Base-by-base conservation (phyloP, 2,113 vertebrate genomes). In the Nothoprocta perdicaria region DNA sequence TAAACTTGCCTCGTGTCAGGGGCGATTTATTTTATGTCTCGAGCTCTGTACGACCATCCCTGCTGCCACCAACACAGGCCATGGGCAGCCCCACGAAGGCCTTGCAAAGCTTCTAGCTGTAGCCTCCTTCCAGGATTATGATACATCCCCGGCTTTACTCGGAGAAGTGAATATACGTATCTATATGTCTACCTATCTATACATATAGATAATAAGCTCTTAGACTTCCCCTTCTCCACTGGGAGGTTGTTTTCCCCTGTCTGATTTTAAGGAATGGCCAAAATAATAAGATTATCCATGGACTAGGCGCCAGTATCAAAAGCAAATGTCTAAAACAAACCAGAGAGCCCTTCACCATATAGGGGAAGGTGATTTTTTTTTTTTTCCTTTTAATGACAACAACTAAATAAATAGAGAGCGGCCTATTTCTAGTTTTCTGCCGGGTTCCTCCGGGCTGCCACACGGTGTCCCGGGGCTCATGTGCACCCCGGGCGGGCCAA, bases 1-100 rank as follows among this genome's bases (percentile, higher is more conserved):
- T 95, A 96, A 97, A 97, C 96, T 96, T 93, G 96, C 96, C 94
- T 80, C 92, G 86, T 95, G 94, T 97, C 97, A 93, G 85, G 95
- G 85, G 69, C 75, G 50, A 92, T 92, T 96, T 94, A 84, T 89
- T 95, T 94, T 84, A 68, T 50, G 31, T 82, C 43, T 45, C 26
- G 84, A 90, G 29, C 76, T 94, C 84, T 90, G 48, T 48, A 48
- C 21, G 10, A 48, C 48, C 11, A 21, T 11, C 21, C 21, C 21
- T 29, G 52, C 76, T 57, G 48, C 48, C 48, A 22, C 21, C 21
- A 48, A 48, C 48, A 48, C 18, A 10, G 21, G 21, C 21, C 48
- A 22, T 48, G 48, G 48, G 48, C 48, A 53, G 53, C 41, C 82
- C 69, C 6, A 4, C 17, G 50, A 81, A 63, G 38, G 62, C 71